A percentile compares a stretch with the other conserved stretches of the same genome.
phyloP scores from a whole-genome alignment of 2,113 vertebrate species.

The Eptesicus fuscus region DNA sequence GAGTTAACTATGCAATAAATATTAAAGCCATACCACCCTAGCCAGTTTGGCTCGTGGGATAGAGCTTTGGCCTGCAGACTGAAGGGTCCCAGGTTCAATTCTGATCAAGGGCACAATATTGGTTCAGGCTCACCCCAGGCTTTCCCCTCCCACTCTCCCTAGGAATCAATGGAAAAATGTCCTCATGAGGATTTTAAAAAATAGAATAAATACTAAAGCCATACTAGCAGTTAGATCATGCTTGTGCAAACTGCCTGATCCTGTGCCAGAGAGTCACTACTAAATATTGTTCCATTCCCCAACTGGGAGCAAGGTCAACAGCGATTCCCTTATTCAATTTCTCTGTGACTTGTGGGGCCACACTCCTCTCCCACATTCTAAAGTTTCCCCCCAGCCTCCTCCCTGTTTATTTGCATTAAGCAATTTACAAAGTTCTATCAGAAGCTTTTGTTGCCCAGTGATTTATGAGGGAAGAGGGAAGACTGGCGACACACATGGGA shows the following conservation, averaged over 20 bases:
- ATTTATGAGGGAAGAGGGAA: neutral
- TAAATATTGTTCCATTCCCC: neutral
- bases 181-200: no score
- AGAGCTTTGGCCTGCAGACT: no score
- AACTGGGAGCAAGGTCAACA: neutral
- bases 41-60: neutral
- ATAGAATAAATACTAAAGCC: neutral
- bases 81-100: no score
- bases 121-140: no score
- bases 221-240: neutral
- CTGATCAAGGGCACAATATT: no score
- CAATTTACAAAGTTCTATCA: neutral
- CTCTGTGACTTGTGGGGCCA: neutral
- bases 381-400: neutral
- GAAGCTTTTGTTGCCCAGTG: neutral
- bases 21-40: neutral
- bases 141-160: neutral
- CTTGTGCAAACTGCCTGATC: neutral
- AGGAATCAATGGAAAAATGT: no score
- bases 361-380: neutral
- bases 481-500: neutral
- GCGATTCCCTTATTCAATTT: neutral
- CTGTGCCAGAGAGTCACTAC: neutral
- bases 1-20: neutral
- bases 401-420: neutral